Conservation (phyloP, 2,888 invertebrate species). For the Coleophora deauratella region DNA sequence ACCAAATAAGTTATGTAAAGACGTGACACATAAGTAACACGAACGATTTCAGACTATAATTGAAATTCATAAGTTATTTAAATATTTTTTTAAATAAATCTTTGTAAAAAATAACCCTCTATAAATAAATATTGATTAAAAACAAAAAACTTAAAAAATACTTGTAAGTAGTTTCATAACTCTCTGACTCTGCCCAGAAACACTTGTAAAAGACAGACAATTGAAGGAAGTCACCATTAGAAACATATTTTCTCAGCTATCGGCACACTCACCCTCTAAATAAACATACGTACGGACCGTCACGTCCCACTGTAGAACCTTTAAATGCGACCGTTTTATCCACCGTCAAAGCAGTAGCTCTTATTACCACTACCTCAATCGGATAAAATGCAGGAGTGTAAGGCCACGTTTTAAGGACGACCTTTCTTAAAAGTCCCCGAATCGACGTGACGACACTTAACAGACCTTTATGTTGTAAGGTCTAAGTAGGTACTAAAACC, state of each 20-base stretch:
- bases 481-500: slow-evolving; percentile 58
- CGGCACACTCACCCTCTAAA: slow-evolving; percentile 19
- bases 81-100: no score
- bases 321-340: neutral
- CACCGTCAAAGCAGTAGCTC: neutral
- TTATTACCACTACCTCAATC: slow-evolving; percentile 30
- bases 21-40: no score
- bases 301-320: neutral
- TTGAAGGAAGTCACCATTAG: slow-evolving; percentile 26
- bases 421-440: slow-evolving; percentile 34
- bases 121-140: no score
- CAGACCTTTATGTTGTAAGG: slow-evolving; percentile 41
- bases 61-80: no score
- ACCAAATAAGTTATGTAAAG: no score
- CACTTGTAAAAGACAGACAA: no score
- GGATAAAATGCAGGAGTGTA: slow-evolving; percentile 47
- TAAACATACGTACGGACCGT: slow-evolving; percentile 19
- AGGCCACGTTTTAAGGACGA: slow-evolving; percentile 33
- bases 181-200: no score
- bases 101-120: no score
- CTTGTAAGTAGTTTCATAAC: no score
- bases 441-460: slow-evolving; percentile 40
- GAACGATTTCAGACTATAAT: no score
- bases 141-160: no score
- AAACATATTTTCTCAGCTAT: slow-evolving; percentile 29